Evolutionary conservation across 2,113 vertebrate genomes (phyloP), one percentile per base, ranked within the genome.

Genomic region (pig (Sus scrofa)): DNA sequence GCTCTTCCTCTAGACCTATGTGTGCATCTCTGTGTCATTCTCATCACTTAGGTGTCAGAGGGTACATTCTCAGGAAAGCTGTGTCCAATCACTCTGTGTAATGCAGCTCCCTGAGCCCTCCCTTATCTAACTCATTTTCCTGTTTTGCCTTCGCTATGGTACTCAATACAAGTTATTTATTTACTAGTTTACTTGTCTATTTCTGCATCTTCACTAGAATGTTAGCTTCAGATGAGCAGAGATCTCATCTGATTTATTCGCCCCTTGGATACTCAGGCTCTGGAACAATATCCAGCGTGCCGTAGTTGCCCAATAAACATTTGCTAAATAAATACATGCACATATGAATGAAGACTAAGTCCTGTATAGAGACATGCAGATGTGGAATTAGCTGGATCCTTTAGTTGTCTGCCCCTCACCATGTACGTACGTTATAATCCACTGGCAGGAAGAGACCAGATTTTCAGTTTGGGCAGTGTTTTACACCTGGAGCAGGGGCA

Each of bases 201-300:
- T 56, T 87, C 54, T 77, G 44, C 73, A 52, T 90, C 81, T 92
- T 52, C 91, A 39, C 44, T 58, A n/a, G 75, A 92, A 87, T 19
- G 22, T n/a, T 87, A 96, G 94, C 67, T 90, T 68, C 84, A 82
- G 16, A 62, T 94, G 12, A 88, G 32, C 34, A 86, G 86, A 83
- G 32, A 39, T 44, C 58, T 81, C 54, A 39, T n/a, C 30, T 83
- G 15, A 94, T 71, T 87, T 54, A 24, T 78, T 90, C 60, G 19
- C 34, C 96, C 34, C 62, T 68, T 68, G 60, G 54, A 77, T 19
- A 50, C 16, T 73, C 78, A 39, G 60, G 27, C 15, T 87, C 84
- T 94, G 30, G 26, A 65, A 86, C 20, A 93, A 60, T 1, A 30
- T 56, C 81, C 62, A 65, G 58, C 22, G 86, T 39, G 34, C 37